Conservation (phyloP, 2,888 invertebrate genomes). For the Mellilla xanthometata region DNA sequence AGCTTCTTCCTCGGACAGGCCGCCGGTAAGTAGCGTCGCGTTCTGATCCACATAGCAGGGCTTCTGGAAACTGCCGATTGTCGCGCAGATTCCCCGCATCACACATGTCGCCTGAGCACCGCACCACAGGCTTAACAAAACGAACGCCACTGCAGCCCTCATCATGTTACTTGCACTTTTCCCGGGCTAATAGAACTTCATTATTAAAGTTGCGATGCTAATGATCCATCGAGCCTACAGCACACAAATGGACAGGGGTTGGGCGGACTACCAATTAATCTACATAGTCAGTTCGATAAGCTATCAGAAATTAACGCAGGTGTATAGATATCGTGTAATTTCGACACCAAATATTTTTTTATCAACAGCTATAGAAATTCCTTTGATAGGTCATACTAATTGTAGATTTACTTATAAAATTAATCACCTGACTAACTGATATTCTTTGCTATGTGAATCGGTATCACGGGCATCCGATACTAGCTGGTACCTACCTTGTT, state of each 20-base stretch:
- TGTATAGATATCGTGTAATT: slow-evolving; percentile 48
- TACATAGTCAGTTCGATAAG: slow-evolving; percentile 49
- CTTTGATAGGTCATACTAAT: too few relatives aligned
- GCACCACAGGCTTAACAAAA: slow-evolving; percentile 45
- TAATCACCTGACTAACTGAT: too few relatives aligned
- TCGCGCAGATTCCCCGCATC: slow-evolving; percentile 55
- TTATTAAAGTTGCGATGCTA: slow-evolving; percentile 15
- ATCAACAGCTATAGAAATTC: too few relatives aligned
- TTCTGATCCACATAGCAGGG: slow-evolving; percentile 48
- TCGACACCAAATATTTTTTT: slow-evolving; percentile 10
- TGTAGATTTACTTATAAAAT: too few relatives aligned
- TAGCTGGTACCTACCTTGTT: too few relatives aligned
- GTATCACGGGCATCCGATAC: too few relatives aligned
- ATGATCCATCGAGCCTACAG: slow-evolving; percentile 3
- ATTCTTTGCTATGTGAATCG: too few relatives aligned
- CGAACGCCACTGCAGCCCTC: slow-evolving; percentile 38
- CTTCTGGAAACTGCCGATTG: slow-evolving; percentile 45
- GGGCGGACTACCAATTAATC: slow-evolving; percentile 34
- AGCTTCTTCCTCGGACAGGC: slow-evolving; percentile 52
- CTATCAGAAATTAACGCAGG: slow-evolving; percentile 63
- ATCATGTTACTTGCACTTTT: slow-evolving; percentile 35
- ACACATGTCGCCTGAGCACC: slow-evolving; percentile 52
- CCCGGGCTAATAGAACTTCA: slow-evolving; percentile 4
- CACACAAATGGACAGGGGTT: slow-evolving; percentile 34
- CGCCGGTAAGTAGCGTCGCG: slow-evolving; percentile 47